Conservation (phyloP, 2,113 vertebrate genomes). For the Xiphophorus hellerii region DNA sequence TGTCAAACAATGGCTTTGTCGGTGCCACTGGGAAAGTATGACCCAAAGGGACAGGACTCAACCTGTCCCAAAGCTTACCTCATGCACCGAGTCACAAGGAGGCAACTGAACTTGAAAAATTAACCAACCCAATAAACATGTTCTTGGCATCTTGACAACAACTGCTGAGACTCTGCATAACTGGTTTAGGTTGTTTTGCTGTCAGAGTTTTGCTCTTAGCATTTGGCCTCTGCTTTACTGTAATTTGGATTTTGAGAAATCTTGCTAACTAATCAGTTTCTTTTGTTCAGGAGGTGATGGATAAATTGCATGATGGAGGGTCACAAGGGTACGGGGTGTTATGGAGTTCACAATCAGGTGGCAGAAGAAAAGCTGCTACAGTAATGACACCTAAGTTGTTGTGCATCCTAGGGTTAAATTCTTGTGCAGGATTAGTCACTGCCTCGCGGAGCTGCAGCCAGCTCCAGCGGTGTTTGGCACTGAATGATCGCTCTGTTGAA, state of each 20-base stretch:
- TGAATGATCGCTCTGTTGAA: conserved; percentile 77
- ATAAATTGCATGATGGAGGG: conserved; percentile 21
- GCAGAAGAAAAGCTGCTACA: conserved; percentile 6
- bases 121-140: conserved; percentile 42
- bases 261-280: conserved; percentile 65
- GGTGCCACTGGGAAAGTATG: conserved; percentile 27
- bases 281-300: conserved; percentile 31
- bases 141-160: conserved; percentile 51
- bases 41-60: conserved; percentile 58
- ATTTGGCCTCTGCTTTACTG: conserved; percentile 11
- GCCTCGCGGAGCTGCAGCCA: conserved; percentile 66
- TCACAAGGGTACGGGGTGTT: conserved; percentile 24
- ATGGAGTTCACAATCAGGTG: conserved; percentile 36
- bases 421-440: conserved; percentile 72
- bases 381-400: conserved; percentile 46
- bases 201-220: conserved; percentile 19
- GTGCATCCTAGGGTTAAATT: conserved; percentile 73
- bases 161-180: conserved; percentile 40
- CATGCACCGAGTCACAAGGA: conserved; percentile 23
- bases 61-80: conserved; percentile 58
- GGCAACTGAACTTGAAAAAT: conserved; percentile 16
- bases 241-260: conserved; percentile 13
- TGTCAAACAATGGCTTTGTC: conserved; percentile 59
- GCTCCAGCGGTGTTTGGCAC: conserved; percentile 65
- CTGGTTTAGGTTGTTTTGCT: too few relatives aligned